Evolutionary conservation across 2,797 vertebrate genomes (phyloP).

Genomic region (Threskiornis aethiopicus): DNA sequence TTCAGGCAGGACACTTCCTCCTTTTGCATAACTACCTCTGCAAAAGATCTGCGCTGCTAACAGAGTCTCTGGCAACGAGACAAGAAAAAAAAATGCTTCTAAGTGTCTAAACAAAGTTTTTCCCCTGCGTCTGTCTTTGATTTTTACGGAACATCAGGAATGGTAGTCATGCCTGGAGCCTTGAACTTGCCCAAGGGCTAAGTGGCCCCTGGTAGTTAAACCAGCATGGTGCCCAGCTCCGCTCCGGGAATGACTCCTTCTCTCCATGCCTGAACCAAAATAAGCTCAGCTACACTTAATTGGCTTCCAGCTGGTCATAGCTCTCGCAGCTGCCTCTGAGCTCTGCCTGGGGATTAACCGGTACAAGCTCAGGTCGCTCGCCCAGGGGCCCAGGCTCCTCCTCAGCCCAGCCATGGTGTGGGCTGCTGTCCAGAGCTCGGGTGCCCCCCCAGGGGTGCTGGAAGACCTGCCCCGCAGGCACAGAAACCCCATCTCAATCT

Average conservation of each 20-base stretch:
- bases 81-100: not conserved
- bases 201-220: not conserved
- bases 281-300: slow-evolving; percentile 26
- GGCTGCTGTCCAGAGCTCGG: not conserved
- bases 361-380: not conserved
- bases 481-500: not conserved
- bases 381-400: not conserved
- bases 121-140: accelerated
- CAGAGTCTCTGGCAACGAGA: not conserved
- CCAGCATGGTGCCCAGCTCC: not conserved
- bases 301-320: slow-evolving; percentile 33
- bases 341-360: not conserved
- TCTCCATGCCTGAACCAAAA: not conserved
- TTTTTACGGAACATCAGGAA: not conserved
- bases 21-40: not conserved
- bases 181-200: not conserved
- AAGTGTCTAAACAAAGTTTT: not conserved
- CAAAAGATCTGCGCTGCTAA: not conserved
- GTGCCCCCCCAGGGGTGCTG: not conserved
- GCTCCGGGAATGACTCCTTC: not conserved
- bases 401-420: accelerated
- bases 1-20: not conserved
- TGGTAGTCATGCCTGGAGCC: not conserved
- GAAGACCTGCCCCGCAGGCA: not conserved
- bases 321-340: not conserved